A percentile compares a stretch with the other conserved stretches of the same genome.
These are phyloP conservation scores for Aphelinus atriplicis DNA, from an alignment of 1,140 invertebrate genomes.

Conservation along the genomic window DNA sequence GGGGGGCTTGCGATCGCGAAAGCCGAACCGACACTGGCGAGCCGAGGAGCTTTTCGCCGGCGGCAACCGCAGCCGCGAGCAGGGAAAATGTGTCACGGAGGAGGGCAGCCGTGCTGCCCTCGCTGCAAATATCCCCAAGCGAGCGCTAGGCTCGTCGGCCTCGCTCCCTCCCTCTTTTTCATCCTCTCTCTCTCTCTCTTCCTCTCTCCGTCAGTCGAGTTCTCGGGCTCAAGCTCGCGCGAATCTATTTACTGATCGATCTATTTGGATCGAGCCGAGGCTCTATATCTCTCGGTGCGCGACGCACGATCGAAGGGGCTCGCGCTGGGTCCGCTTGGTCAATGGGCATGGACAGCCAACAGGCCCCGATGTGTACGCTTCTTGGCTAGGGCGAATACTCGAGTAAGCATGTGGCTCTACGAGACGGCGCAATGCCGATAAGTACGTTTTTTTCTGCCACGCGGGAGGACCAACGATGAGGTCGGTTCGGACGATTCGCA, in stretches of 20 bases:
- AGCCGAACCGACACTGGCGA: slow-evolving; percentile 44
- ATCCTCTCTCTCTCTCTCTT: too few species aligned
- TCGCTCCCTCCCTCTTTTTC: too few species aligned
- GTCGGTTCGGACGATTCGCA: too few species aligned
- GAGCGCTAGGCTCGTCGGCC: too few species aligned
- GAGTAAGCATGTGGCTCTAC: too few species aligned
- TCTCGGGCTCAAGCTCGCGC: slow-evolving; percentile 39
- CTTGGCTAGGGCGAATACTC: too few species aligned
- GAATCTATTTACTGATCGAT: slow-evolving; percentile 67
- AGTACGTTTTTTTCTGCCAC: too few species aligned
- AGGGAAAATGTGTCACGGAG: slow-evolving; percentile 54
- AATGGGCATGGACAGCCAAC: not conserved
- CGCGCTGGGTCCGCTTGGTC: not conserved
- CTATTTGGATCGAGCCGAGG: slow-evolving; percentile 61
- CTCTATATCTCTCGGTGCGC: slow-evolving; percentile 56
- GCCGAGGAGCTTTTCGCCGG: slow-evolving; percentile 45
- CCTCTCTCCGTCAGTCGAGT: too few species aligned
- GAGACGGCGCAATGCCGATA: too few species aligned
- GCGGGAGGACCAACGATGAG: too few species aligned
- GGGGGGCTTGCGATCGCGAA: slow-evolving; percentile 26
- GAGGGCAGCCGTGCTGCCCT: slow-evolving; percentile 29
- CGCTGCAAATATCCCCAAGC: slow-evolving; percentile 54
- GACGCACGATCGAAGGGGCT: not conserved
- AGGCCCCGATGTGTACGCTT: too few species aligned
- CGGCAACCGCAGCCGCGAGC: slow-evolving; percentile 25